These are phyloP conservation scores for Ivindomyrus marchei DNA, from an alignment of 2,113 vertebrate genomes.

Conservation along the genomic window DNA sequence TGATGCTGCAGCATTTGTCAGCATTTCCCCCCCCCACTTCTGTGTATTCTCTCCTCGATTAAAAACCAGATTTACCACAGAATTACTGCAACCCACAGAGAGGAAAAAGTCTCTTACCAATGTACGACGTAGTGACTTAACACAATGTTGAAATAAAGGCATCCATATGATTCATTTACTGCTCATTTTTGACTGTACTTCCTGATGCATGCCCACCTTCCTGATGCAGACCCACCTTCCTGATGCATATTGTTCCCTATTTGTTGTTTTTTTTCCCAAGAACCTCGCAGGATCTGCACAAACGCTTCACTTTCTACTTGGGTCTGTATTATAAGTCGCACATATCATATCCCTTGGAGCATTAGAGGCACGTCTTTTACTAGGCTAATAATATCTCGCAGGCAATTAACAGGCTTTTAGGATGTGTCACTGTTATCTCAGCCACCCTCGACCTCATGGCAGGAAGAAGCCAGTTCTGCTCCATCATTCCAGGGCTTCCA, in stretches of 20 bases:
- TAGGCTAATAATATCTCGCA: not conserved
- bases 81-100: not conserved
- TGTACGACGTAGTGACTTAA: not conserved
- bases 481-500: not conserved
- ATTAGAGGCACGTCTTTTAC: not conserved
- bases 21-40: not conserved
- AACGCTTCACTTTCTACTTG: not conserved
- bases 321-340: not conserved
- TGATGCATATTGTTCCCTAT: not conserved
- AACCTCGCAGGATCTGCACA: not conserved
- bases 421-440: not conserved
- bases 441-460: not conserved
- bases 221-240: not conserved
- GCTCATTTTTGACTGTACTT: not conserved
- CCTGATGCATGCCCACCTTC: not conserved
- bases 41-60: not conserved
- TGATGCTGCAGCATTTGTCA: not conserved
- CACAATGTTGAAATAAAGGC: not conserved
- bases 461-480: not conserved
- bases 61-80: not conserved
- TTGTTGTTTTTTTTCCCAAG: not conserved
- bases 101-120: not conserved
- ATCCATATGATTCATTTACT: not conserved
- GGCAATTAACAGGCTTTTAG: not conserved
- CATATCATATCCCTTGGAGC: not conserved